These are phyloP conservation scores for Tyria jacobaeae DNA, from an alignment of 2,888 invertebrate species.

Conservation along the genomic window DNA sequence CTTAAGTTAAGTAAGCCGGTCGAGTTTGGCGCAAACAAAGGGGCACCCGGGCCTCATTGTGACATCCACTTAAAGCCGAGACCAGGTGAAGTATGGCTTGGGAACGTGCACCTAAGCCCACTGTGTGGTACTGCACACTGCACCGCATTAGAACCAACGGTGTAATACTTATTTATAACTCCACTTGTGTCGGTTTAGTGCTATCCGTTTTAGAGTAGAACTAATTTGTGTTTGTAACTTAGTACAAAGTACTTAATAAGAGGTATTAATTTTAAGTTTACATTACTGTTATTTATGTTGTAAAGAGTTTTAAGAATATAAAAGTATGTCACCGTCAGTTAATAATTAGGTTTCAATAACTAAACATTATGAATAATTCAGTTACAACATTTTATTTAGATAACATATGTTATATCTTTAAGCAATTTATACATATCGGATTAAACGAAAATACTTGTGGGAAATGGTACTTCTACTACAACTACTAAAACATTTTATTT, in stretches of 20 bases:
- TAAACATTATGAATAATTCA: neutral
- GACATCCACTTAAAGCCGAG: constrained; percentile 49
- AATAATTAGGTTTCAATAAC: no score
- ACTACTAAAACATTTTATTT: no score
- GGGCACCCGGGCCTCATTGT: constrained; percentile 45
- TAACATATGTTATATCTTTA: neutral
- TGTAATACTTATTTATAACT: constrained; percentile 47
- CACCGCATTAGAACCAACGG: constrained; percentile 37
- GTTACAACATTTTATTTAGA: neutral
- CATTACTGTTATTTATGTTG: neutral
- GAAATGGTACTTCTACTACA: no score
- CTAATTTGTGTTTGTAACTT: constrained; percentile 11
- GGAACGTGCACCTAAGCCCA: constrained; percentile 38
- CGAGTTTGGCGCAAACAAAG: constrained; percentile 56
- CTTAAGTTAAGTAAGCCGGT: constrained; percentile 62
- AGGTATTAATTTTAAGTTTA: constrained; percentile 4
- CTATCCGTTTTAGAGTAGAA: constrained; percentile 11
- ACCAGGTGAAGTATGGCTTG: constrained; percentile 56
- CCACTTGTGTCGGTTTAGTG: constrained; percentile 23
- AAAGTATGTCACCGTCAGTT: neutral
- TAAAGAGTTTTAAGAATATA: neutral
- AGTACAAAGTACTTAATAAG: constrained; percentile 8
- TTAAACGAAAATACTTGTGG: no score
- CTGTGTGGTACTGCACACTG: constrained; percentile 25
- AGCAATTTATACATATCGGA: no score